Conservation (phyloP, 2,888 invertebrate genomes). For the Oscheius sp. region DNA sequence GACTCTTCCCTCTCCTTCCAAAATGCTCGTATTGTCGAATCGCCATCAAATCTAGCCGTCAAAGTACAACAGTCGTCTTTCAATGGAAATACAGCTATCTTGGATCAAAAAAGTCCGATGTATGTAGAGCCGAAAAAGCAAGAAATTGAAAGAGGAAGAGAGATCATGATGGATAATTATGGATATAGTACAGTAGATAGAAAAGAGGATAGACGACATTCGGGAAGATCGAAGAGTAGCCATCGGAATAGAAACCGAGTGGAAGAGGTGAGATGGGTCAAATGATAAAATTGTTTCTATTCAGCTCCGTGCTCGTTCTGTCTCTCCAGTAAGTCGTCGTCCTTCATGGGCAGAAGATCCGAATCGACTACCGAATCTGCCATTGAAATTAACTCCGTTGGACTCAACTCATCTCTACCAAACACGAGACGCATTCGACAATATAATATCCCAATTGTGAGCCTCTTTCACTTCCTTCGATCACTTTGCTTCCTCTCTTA, state of each 20-base stretch:
- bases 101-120: slow-evolving; percentile 15
- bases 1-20: slow-evolving; percentile 16
- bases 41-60: slow-evolving; percentile 11
- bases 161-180: slow-evolving; percentile 7
- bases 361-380: slow-evolving; percentile 38
- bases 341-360: slow-evolving; percentile 40
- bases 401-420: slow-evolving; percentile 51
- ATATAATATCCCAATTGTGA: slow-evolving; percentile 50
- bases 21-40: not conserved
- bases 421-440: slow-evolving; percentile 48
- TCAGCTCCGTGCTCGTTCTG: slow-evolving; percentile 21
- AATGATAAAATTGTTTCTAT: not conserved
- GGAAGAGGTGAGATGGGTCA: slow-evolving; percentile 15
- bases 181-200: slow-evolving; percentile 26
- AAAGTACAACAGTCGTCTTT: not conserved
- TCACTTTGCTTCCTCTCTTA: slow-evolving; percentile 10
- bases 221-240: slow-evolving; percentile 8
- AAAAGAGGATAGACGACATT: not conserved
- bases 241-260: slow-evolving; percentile 7
- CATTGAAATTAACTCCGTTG: slow-evolving; percentile 19
- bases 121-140: slow-evolving; percentile 23
- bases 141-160: not conserved
- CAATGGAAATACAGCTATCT: slow-evolving; percentile 4
- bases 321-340: slow-evolving; percentile 4
- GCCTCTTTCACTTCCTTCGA: slow-evolving; percentile 10